Base-by-base conservation (phyloP, 2,888 invertebrate species). In the Tachina grossa region DNA sequence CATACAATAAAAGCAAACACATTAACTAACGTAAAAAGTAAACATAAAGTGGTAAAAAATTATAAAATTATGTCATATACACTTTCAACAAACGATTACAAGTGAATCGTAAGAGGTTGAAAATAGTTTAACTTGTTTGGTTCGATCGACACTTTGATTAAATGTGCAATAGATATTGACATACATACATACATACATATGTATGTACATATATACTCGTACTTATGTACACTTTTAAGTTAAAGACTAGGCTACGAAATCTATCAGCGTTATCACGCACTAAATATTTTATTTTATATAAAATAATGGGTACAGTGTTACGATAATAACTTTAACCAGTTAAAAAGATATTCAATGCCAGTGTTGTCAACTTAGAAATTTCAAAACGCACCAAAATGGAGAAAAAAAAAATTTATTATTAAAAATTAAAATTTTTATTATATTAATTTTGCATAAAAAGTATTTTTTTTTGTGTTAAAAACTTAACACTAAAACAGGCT, bases 61-160 rank as follows among this genome's bases (percentile, higher is more conserved):
- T 55, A 19, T 61, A 76, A 31, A 31, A 76, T 76, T 76, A 76
- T 76, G 76, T 76, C 53, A 76, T 55, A 65, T 55, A 65, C 39
- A 45, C 63, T 11, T 59, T 68, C 68, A 51, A 53, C 43, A 22
- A 22, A 41, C 51, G 41, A 51, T 53, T 65, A 68, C 57, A 77
- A 57, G 47, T 47, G 19, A 31, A 39, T 61, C 59, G 75, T 31
- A 75, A 65, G 63, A 53, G 41, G 39, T n/a, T 19, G 43, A 59
- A 49, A 63, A 51, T 65, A 31, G 19, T 51, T 43, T 61, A 53
- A 53, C 63, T 57, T 43, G 47, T 55, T 65, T 49, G 13, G n/a
- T 43, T 53, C 41, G 53, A 41, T 63, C 41, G 63, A 16, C 43
- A 39, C 16, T 63, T 63, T 1, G 9, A 49, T 45, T 41, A 39